A percentile compares a stretch with the other conserved stretches of the same genome.
Conservation (phyloP, 2,888 invertebrate species). For the Polylopha cassiicola region DNA sequence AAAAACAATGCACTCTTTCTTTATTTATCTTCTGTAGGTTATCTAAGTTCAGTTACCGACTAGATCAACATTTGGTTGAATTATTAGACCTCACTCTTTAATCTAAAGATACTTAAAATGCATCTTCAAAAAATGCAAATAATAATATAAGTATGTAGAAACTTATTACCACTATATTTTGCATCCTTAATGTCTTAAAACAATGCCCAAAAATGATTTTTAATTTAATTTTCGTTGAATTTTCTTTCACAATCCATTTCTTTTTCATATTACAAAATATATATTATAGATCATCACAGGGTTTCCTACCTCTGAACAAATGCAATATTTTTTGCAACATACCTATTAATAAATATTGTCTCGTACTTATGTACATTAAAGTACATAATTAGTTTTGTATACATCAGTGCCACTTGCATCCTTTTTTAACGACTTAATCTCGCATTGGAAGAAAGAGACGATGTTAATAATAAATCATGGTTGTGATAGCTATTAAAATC, state of each 20-base stretch:
- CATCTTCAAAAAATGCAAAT: too few species aligned
- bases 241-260: not conserved
- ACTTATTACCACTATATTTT: too few species aligned
- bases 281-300: not conserved
- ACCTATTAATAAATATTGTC: slow-evolving; percentile 13
- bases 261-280: not conserved
- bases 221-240: too few species aligned
- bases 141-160: too few species aligned
- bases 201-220: too few species aligned
- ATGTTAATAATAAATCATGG: slow-evolving; percentile 10
- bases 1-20: slow-evolving; percentile 21
- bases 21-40: slow-evolving; percentile 18
- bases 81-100: slow-evolving; percentile 4
- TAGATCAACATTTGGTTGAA: slow-evolving; percentile 27
- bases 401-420: slow-evolving; percentile 8
- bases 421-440: slow-evolving; percentile 8
- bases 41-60: slow-evolving; percentile 34
- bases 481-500: slow-evolving; percentile 3
- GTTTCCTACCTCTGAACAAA: slow-evolving; percentile 8
- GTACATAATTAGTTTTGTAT: slow-evolving; percentile 3
- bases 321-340: slow-evolving; percentile 10
- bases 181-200: too few species aligned
- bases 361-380: slow-evolving; percentile 2
- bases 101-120: too few species aligned
- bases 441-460: slow-evolving; percentile 11